Percentiles rank a stretch among this genome's conserved stretches.
Conservation (phyloP, 2,113 vertebrate species). For the Ochotona curzoniae region DNA sequence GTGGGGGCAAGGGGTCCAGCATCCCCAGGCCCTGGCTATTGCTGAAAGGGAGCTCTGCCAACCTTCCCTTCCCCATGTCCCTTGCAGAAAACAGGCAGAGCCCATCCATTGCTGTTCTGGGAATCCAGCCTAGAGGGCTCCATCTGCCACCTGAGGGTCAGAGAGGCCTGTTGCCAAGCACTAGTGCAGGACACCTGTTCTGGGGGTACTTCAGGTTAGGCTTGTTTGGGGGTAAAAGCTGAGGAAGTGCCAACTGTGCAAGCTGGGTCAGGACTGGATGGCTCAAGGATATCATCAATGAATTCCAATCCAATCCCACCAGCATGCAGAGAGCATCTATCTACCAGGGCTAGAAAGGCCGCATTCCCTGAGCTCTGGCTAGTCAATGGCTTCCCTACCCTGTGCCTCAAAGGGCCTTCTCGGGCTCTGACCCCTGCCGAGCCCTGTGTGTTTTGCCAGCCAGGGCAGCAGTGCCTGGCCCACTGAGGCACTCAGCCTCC, state of each 20-base stretch:
- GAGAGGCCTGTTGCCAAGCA: neutral
- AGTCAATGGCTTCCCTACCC: neutral
- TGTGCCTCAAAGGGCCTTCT: too few species aligned
- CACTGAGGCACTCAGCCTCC: too few species aligned
- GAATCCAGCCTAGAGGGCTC: neutral
- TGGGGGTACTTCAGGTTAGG: neutral
- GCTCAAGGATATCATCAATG: neutral
- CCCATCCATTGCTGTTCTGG: neutral
- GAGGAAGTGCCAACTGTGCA: fast-evolving
- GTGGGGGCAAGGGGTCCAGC: too few species aligned
- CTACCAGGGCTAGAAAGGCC: neutral
- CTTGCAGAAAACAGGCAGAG: neutral
- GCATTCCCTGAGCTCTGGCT: neutral
- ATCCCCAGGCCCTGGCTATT: neutral
- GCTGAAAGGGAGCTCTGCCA: neutral
- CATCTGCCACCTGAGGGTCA: neutral
- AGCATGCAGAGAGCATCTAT: fast-evolving
- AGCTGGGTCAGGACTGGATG: neutral
- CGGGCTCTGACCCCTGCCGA: too few species aligned
- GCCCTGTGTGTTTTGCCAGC: fast-evolving
- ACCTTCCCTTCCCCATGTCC: neutral
- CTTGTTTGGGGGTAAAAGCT: too few species aligned
- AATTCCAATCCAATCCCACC: neutral
- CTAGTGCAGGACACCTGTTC: neutral
- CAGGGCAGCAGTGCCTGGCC: neutral